A percentile compares a stretch with the other conserved stretches of the same genome.
Evolutionary conservation across 2,113 vertebrate species (phyloP).

Genomic region (Osmerus mordax): DNA sequence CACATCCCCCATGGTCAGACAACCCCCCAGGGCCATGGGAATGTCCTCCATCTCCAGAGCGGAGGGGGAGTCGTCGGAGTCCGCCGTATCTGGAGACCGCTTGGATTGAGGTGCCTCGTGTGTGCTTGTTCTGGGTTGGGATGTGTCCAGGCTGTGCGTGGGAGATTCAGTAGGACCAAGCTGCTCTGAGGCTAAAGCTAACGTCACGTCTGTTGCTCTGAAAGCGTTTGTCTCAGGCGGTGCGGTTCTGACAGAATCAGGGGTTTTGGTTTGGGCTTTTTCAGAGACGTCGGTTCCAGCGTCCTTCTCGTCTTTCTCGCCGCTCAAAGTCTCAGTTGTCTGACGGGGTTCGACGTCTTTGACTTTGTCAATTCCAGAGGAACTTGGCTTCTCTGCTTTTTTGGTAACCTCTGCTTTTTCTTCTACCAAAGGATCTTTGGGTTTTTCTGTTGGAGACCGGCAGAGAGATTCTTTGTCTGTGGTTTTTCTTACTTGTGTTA

Average conservation of each 20-base stretch:
- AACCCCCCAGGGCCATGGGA: constrained; percentile 63
- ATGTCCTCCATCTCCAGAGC: constrained; percentile 78
- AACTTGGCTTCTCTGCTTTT: constrained; percentile 8
- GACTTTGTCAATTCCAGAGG: constrained; percentile 17
- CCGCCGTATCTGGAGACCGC: constrained; percentile 66
- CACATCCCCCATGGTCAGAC: constrained; percentile 59
- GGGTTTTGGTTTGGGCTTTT: constrained; percentile 32
- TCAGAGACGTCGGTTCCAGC: constrained; percentile 27
- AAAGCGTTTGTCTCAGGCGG: constrained; percentile 28
- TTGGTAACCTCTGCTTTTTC: constrained; percentile 18
- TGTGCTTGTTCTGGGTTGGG: constrained; percentile 60
- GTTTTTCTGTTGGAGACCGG: constrained; percentile 15
- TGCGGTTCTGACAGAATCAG: neutral
- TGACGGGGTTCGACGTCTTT: constrained; percentile 3
- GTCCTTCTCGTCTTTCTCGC: constrained; percentile 36
- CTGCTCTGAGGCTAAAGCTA: constrained; percentile 43
- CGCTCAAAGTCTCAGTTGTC: constrained; percentile 1
- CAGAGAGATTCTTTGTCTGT: constrained; percentile 10
- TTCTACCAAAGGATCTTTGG: neutral
- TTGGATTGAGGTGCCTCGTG: constrained; percentile 55
- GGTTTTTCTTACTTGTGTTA: constrained; percentile 41
- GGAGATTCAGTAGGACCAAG: constrained; percentile 56
- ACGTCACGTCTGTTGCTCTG: constrained; percentile 41
- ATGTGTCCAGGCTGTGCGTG: constrained; percentile 56
- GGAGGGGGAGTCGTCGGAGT: constrained; percentile 77